A percentile compares a stretch with the other conserved stretches of the same genome.
Evolutionary conservation across 2,113 vertebrate species (phyloP).

Genomic region (Euleptes europaea): DNA sequence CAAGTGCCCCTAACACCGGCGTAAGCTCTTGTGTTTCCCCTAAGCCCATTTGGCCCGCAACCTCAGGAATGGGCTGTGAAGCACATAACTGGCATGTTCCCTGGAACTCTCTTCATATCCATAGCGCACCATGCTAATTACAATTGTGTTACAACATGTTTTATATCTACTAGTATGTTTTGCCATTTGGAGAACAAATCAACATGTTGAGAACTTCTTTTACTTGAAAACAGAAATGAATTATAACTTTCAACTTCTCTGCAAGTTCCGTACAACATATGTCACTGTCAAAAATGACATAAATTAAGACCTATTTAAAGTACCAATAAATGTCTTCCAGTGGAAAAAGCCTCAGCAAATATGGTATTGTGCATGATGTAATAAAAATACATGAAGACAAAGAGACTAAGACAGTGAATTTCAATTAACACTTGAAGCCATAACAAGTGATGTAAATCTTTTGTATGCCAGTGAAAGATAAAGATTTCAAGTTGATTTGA

Average conservation of each 20-base stretch:
- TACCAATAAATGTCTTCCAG: constrained; percentile 43
- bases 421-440: constrained; percentile 50
- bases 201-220: not conserved
- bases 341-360: constrained; percentile 38
- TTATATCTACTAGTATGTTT: not conserved
- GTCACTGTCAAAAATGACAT: constrained; percentile 39
- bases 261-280: not conserved
- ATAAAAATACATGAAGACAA: constrained; percentile 39
- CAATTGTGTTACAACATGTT: not conserved
- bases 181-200: constrained; percentile 23
- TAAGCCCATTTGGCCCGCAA: no score
- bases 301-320: constrained; percentile 41
- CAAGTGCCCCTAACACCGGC: no score
- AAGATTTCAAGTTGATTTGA: not conserved
- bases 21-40: no score
- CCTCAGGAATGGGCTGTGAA: no score
- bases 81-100: not conserved
- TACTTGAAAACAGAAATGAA: constrained; percentile 25
- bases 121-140: not conserved
- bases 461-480: constrained; percentile 13
- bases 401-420: constrained; percentile 46
- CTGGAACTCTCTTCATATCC: not conserved
- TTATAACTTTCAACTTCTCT: constrained; percentile 27
- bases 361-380: constrained; percentile 20
- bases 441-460: constrained; percentile 45